Evolutionary conservation across 2,113 vertebrate genomes (phyloP).

Genomic region (Murina feae): DNA sequence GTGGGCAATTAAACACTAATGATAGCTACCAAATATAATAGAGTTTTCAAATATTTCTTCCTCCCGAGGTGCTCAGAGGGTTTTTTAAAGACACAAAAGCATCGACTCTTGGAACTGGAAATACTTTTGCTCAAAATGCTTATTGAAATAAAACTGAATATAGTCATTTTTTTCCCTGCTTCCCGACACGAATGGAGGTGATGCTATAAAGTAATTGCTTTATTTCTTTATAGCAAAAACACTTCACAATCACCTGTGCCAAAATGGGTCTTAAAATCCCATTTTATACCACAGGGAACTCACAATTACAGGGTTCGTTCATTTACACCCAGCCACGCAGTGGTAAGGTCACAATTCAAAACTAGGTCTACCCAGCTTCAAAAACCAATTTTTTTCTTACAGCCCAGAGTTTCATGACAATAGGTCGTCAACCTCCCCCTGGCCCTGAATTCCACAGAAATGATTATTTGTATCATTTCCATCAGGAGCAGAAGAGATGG

Average conservation of each 20-base stretch:
- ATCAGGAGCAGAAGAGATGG: neutral
- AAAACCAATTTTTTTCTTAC: neutral
- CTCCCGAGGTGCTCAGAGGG: conserved; percentile 20
- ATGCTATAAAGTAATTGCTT: neutral
- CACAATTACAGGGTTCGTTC: neutral
- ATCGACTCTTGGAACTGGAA: conserved; percentile 12
- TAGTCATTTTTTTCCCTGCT: neutral
- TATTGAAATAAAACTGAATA: conserved; percentile 42
- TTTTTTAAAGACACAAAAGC: conserved; percentile 45
- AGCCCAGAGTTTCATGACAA: neutral
- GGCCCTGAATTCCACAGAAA: neutral
- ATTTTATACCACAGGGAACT: neutral
- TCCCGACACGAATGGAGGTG: neutral
- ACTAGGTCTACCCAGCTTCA: neutral
- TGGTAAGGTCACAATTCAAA: neutral
- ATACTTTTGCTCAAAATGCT: conserved; percentile 7
- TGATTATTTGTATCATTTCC: neutral
- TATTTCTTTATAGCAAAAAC: neutral
- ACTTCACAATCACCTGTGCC: neutral
- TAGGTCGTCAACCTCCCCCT: too few species aligned
- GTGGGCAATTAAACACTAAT: neutral
- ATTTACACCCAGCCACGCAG: neutral
- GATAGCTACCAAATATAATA: conserved; percentile 33
- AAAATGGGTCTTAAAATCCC: neutral
- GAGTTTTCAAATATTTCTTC: conserved; percentile 36